Percentiles rank a stretch among this genome's conserved stretches.
These are phyloP conservation scores for Chelmon rostratus DNA, from an alignment of 2,797 vertebrate genomes.

Conservation along the genomic window DNA sequence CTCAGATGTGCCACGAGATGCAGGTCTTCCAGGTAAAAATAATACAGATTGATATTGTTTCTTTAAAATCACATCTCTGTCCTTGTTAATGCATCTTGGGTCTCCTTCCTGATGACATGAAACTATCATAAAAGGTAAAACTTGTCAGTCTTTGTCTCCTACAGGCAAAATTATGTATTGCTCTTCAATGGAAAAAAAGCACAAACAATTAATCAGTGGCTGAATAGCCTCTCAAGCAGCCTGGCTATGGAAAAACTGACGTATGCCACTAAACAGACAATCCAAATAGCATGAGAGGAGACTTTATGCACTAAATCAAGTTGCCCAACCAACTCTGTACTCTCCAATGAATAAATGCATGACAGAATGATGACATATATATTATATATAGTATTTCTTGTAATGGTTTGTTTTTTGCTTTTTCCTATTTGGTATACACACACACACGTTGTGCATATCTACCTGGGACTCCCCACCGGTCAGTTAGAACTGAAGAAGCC, in stretches of 20 bases:
- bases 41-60: not conserved
- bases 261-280: not conserved
- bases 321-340: not conserved
- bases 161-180: not conserved
- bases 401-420: not conserved
- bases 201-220: not conserved
- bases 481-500: too few species aligned
- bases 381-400: not conserved
- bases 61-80: not conserved
- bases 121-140: not conserved
- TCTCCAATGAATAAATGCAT: not conserved
- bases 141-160: not conserved
- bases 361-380: not conserved
- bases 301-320: not conserved
- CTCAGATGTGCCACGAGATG: not conserved
- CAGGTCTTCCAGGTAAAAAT: not conserved
- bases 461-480: too few species aligned
- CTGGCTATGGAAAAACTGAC: conserved; percentile 2
- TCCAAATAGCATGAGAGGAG: not conserved
- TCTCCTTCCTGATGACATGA: not conserved
- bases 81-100: not conserved
- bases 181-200: conserved; percentile 1
- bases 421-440: too few species aligned
- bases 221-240: not conserved
- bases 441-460: too few species aligned